phyloP scores from a whole-genome alignment of 2,113 vertebrate genomes.

The Atlantisia rogersi region DNA sequence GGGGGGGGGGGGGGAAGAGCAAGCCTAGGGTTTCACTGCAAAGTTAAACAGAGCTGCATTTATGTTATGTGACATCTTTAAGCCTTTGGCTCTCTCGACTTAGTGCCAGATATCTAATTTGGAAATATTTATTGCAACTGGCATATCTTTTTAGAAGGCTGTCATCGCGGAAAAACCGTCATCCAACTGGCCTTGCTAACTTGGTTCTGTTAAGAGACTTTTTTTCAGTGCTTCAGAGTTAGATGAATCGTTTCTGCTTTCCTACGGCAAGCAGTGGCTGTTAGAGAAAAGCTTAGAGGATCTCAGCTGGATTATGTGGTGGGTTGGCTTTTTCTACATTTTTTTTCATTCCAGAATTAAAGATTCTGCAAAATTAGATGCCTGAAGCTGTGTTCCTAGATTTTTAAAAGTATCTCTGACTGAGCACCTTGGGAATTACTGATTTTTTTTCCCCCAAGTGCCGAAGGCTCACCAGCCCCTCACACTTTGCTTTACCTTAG shows the following conservation, averaged over 20 bases:
- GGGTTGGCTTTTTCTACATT: background rate
- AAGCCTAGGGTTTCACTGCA: background rate
- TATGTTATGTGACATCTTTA: slow-evolving; percentile 58
- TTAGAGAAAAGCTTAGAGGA: background rate
- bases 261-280: background rate
- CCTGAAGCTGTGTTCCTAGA: background rate
- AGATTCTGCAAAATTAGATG: background rate
- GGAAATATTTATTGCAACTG: slow-evolving; percentile 53
- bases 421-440: background rate
- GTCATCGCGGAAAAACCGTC: background rate
- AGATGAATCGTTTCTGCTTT: slow-evolving; percentile 33
- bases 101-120: slow-evolving; percentile 38
- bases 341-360: background rate
- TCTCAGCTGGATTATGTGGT: background rate
- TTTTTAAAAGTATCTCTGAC: background rate
- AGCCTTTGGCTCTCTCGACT: slow-evolving; percentile 21
- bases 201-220: background rate
- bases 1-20: background rate
- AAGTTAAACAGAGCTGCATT: background rate
- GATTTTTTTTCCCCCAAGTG: background rate
- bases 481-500: background rate
- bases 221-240: background rate
- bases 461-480: background rate
- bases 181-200: background rate
- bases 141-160: slow-evolving; percentile 40